These are phyloP conservation scores for Rhamphomyia laevipes DNA, from an alignment of 2,888 invertebrate species.

Conservation along the genomic window DNA sequence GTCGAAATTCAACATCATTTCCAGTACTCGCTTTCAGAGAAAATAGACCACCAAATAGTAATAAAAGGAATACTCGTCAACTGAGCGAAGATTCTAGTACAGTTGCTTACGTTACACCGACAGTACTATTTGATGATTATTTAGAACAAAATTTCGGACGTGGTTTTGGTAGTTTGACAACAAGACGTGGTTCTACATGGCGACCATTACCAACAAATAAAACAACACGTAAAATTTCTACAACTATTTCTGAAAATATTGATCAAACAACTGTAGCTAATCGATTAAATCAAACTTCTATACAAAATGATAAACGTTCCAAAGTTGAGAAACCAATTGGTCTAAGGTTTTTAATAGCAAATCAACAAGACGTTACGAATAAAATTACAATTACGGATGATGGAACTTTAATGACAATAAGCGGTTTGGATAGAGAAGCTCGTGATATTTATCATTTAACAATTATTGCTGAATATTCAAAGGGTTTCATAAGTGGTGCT, in stretches of 20 bases:
- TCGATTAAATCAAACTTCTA: background rate
- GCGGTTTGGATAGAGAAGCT: slow-evolving; percentile 64
- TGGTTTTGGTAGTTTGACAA: background rate
- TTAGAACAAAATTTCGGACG: background rate
- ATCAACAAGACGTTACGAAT: slow-evolving; percentile 70
- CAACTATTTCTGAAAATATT: background rate
- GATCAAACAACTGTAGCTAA: background rate
- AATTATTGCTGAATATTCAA: slow-evolving; percentile 64
- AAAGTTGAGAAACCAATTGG: slow-evolving; percentile 34
- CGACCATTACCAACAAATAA: slow-evolving; percentile 3
- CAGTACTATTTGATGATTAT: slow-evolving; percentile 2
- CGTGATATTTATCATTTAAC: slow-evolving; percentile 62
- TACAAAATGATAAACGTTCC: slow-evolving; percentile 15
- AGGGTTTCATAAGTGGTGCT: slow-evolving; percentile 55
- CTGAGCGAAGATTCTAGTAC: slow-evolving; percentile 1
- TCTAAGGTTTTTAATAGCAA: slow-evolving; percentile 64
- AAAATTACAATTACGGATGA: slow-evolving; percentile 65
- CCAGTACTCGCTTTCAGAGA: background rate
- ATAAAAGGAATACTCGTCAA: slow-evolving; percentile 4
- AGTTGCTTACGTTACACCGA: slow-evolving; percentile 1
- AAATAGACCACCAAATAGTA: background rate
- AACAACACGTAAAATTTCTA: background rate
- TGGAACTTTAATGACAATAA: slow-evolving; percentile 67
- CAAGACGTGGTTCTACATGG: slow-evolving; percentile 11
- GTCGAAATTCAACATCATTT: slow-evolving; percentile 8